Evolutionary conservation across 2,888 invertebrate species (phyloP).

Genomic region (Cancer borealis): DNA sequence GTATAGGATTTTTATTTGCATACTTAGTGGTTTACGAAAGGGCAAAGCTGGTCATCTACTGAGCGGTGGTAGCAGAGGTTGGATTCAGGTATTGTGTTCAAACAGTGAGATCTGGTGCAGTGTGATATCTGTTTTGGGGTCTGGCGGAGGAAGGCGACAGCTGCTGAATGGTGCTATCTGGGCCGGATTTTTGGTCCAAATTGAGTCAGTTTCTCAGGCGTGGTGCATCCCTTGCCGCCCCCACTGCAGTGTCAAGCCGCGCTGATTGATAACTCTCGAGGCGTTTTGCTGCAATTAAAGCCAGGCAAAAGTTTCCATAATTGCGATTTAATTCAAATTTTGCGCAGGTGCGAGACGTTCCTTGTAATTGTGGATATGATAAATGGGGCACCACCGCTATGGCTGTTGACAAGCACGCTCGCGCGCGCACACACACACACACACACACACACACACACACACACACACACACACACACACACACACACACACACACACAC

Average conservation of each 20-base stretch:
- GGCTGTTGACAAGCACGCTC: background rate
- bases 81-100: background rate
- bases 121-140: background rate
- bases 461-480: background rate
- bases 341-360: background rate
- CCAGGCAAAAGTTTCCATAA: constrained; percentile 4
- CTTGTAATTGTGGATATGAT: background rate
- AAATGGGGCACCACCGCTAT: background rate
- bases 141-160: background rate
- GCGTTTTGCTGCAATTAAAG: constrained; percentile 25
- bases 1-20: background rate
- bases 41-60: background rate
- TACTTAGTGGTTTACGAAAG: background rate
- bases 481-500: too few relatives aligned
- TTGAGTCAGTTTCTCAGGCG: constrained; percentile 4
- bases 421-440: constrained; percentile 18
- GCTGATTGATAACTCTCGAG: background rate
- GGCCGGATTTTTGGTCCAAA: background rate
- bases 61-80: background rate
- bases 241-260: background rate
- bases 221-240: background rate
- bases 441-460: constrained; percentile 25
- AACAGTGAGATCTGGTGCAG: background rate
- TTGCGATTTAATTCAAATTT: background rate
- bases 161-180: background rate